A percentile compares a stretch with the other conserved stretches of the same genome.
phyloP scores from a whole-genome alignment of 1,140 invertebrate genomes.

The Neotoxoptera formosana region DNA sequence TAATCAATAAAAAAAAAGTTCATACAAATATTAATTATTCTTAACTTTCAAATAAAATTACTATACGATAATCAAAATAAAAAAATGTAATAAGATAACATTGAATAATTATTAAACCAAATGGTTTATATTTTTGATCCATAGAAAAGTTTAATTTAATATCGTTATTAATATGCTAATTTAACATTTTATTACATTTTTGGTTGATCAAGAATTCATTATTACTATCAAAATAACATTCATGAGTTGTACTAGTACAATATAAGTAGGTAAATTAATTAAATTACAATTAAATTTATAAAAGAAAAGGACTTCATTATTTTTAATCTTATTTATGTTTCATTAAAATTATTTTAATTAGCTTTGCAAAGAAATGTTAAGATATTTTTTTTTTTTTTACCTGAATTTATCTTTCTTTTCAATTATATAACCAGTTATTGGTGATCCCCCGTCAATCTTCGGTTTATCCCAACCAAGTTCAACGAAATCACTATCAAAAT shows the following conservation, averaged over 20 bases:
- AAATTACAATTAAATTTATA: neutral
- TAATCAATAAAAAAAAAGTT: too few species aligned
- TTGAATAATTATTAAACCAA: neutral
- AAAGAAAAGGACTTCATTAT: neutral
- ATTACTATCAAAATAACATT: neutral
- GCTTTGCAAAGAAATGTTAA: neutral
- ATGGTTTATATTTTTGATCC: neutral
- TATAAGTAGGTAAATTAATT: neutral
- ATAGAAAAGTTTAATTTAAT: neutral
- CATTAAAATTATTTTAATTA: neutral
- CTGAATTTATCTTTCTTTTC: slow-evolving; percentile 93
- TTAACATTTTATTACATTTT: too few species aligned
- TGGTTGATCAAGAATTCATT: neutral
- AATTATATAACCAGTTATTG: slow-evolving; percentile 91
- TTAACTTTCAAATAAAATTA: neutral
- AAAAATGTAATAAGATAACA: neutral
- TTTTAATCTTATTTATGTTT: neutral
- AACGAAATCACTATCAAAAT: slow-evolving; percentile 94
- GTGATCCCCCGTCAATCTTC: slow-evolving; percentile 83
- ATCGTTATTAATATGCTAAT: neutral
- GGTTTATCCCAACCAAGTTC: slow-evolving; percentile 93
- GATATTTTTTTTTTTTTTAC: slow-evolving; percentile 59
- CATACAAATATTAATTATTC: neutral
- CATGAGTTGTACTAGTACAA: neutral
- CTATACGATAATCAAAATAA: too few species aligned